Evolutionary conservation across 1,140 invertebrate genomes (phyloP), one percentile per base, ranked within the genome.

Genomic region (Drosophila funebris): DNA sequence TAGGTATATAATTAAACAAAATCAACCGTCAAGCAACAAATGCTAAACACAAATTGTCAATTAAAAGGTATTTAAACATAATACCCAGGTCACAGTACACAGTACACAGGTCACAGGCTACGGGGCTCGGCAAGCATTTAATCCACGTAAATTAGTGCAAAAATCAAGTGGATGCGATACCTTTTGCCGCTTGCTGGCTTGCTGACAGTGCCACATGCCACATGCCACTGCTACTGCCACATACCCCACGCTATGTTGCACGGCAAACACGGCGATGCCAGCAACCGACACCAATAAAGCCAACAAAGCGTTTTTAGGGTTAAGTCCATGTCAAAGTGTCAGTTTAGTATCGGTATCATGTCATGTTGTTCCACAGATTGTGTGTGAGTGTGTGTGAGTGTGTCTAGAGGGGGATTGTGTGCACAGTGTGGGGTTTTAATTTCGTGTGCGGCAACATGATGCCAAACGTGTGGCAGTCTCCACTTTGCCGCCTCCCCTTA

Each of bases 301-400:
- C 80, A 84, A 90, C 84, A 88, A 88, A 88, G 83, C 84, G 80
- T 89, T 88, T 85, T 89, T 90, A 89, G 84, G 85, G 85, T 91
- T 91, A 91, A 91, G 82, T 90, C 90, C 85, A 88, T 91, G 90
- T 91, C 90, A 91, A 91, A 91, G 90, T 91, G 90, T 91, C 90
- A 91, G 90, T 90, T 91, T 90, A 91, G 90, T 91, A 91, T 91
- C 90, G 90, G 90, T 91, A 89, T 90, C 90, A 91, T 90, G 90
- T 90, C 89, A 90, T 90, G 90, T 87, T 72, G 87, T 80, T 79
- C 58, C 78, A 66, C 69, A 72, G 69, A 72, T 67, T 72, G 68
- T 54, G 20, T 53, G 33, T 20, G 29, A 43, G 43, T 62, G 50
- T 31, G 73, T 31, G 69, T 43, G 43, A 62, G 33, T 62, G 37